phyloP scores from a whole-genome alignment of 2,888 invertebrate species.

The Drosophila lacicola region DNA sequence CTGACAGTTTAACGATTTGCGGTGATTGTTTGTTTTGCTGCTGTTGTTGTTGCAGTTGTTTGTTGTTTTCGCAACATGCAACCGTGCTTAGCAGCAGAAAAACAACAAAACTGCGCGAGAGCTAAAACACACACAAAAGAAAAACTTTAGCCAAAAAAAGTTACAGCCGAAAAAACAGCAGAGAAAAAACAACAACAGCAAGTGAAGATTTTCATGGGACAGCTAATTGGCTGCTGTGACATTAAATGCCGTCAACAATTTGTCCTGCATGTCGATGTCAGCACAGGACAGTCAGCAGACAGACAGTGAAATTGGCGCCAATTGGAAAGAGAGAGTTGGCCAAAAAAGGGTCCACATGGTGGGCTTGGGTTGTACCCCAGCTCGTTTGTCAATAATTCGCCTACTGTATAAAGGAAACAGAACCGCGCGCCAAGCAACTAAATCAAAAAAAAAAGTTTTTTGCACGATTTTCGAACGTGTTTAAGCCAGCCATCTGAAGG shows the following conservation, averaged over 20 bases:
- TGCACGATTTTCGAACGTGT: slow-evolving; percentile 78
- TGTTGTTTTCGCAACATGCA: slow-evolving; percentile 67
- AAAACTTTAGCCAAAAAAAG: slow-evolving; percentile 57
- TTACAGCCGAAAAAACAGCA: slow-evolving; percentile 34
- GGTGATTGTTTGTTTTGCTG: slow-evolving; percentile 75
- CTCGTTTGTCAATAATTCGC: slow-evolving; percentile 76
- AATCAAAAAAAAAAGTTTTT: slow-evolving; percentile 62
- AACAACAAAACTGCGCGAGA: slow-evolving; percentile 9
- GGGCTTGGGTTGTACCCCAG: slow-evolving; percentile 7
- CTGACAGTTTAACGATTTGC: slow-evolving; percentile 84
- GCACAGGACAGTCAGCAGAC: slow-evolving; percentile 43
- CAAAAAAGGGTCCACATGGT: slow-evolving; percentile 24
- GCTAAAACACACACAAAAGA: slow-evolving; percentile 31
- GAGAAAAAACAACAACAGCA: slow-evolving; percentile 35
- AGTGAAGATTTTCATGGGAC: slow-evolving; percentile 78
- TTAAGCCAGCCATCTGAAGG: slow-evolving; percentile 33
- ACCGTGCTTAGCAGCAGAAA: slow-evolving; percentile 70
- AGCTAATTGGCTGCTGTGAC: slow-evolving; percentile 82
- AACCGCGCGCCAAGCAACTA: slow-evolving; percentile 64
- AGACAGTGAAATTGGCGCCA: slow-evolving; percentile 77
- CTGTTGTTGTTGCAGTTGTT: slow-evolving; percentile 33
- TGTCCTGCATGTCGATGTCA: slow-evolving; percentile 80
- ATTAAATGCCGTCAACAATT: slow-evolving; percentile 81
- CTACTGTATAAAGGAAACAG: slow-evolving; percentile 48
- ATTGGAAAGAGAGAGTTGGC: slow-evolving; percentile 67